Percentiles rank a stretch among this genome's conserved stretches.
Conservation (phyloP, 2,888 invertebrate genomes). For the Drosophila seclusa region DNA sequence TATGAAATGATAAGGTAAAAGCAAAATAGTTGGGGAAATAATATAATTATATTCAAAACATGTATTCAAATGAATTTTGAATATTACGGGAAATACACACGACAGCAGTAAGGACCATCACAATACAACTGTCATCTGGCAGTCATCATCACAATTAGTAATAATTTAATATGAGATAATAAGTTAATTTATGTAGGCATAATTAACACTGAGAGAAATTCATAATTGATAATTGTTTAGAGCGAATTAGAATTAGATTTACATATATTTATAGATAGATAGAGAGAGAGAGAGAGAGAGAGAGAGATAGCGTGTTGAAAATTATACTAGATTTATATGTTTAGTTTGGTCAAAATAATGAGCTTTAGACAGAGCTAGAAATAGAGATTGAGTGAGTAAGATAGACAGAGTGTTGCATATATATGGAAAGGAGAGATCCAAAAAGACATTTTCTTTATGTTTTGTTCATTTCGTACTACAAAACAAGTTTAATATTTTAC, state of each 20-base stretch:
- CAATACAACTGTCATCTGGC: conserved; percentile 18
- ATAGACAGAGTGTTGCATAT: conserved; percentile 44
- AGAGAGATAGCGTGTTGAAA: conserved; percentile 34
- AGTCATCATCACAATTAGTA: conserved; percentile 44
- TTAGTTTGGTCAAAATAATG: conserved; percentile 11
- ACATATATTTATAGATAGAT: conserved; percentile 20
- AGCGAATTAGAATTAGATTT: conserved; percentile 32
- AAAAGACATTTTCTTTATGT: conserved; percentile 83
- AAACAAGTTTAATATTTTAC: conserved; percentile 64
- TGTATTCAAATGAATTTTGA: conserved; percentile 17
- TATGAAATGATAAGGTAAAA: conserved; percentile 29
- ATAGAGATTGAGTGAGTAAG: conserved; percentile 27
- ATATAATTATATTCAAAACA: conserved; percentile 30
- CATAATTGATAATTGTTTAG: conserved; percentile 41
- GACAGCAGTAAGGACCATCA: conserved; percentile 25
- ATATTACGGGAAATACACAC: conserved; percentile 31
- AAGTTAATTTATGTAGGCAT: conserved; percentile 49
- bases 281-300: conserved; percentile 42
- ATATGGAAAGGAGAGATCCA: conserved; percentile 81
- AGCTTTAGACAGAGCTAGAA: conserved; percentile 28
- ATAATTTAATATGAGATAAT: conserved; percentile 52
- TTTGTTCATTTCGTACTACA: conserved; percentile 57
- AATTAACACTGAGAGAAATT: conserved; percentile 50
- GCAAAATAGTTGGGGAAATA: conserved; percentile 29
- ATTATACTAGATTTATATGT: conserved; percentile 11